These are phyloP conservation scores for Elephas maximus DNA, from an alignment of 2,113 vertebrate species.

Conservation along the genomic window DNA sequence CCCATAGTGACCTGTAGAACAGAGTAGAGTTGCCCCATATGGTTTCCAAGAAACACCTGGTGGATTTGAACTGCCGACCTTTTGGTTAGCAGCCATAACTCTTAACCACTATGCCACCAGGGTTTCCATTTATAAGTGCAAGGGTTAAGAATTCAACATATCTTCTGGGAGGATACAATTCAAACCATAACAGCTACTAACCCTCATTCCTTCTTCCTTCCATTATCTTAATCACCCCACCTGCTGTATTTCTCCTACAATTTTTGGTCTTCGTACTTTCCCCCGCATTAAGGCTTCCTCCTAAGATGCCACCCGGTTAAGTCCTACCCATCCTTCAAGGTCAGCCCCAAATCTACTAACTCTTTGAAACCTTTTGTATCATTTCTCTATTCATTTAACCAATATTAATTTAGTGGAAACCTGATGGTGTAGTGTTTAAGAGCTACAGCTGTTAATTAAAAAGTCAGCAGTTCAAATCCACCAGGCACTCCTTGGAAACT, in stretches of 20 bases:
- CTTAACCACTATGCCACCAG: too few relatives aligned
- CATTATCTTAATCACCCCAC: not conserved
- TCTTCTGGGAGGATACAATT: not conserved
- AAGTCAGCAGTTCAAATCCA: too few relatives aligned
- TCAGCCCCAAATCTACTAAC: not conserved
- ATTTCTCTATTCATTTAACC: not conserved
- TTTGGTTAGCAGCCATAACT: too few relatives aligned
- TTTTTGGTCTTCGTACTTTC: not conserved
- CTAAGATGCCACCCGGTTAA: not conserved
- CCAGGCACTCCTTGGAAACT: too few relatives aligned
- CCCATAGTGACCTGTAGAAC: too few relatives aligned
- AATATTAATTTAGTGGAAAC: not conserved
- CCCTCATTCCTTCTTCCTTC: not conserved
- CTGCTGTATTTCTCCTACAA: not conserved
- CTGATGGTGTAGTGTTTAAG: too few relatives aligned
- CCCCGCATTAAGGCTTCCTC: not conserved
- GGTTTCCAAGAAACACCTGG: too few relatives aligned
- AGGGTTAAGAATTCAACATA: not conserved
- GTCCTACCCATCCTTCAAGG: not conserved
- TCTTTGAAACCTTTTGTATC: not conserved
- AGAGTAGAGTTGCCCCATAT: too few relatives aligned
- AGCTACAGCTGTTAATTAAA: too few relatives aligned
- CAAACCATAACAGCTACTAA: not conserved
- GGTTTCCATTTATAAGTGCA: not conserved
- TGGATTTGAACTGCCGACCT: too few relatives aligned